A percentile compares a stretch with the other conserved stretches of the same genome.
Conservation (phyloP, 2,113 vertebrate species). For the Sylvia atricapilla region DNA sequence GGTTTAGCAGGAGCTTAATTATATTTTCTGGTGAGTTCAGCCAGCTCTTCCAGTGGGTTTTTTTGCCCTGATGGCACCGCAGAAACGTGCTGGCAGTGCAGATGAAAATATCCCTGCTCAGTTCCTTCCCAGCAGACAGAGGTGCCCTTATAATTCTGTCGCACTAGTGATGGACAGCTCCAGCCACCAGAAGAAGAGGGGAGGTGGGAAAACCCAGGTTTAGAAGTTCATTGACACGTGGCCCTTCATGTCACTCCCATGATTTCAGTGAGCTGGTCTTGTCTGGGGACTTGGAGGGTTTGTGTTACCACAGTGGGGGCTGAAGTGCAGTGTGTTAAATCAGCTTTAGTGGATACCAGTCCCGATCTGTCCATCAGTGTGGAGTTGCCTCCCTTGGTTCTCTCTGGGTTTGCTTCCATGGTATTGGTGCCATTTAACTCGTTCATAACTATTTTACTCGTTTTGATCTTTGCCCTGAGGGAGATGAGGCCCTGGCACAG, state of each 20-base stretch:
- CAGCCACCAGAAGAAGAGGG: neutral
- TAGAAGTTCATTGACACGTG: neutral
- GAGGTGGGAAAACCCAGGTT: neutral
- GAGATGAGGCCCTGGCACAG: neutral
- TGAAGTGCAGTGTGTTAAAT: neutral
- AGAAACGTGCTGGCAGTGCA: neutral
- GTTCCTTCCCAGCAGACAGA: neutral
- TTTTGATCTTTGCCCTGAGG: neutral
- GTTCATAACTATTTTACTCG: neutral
- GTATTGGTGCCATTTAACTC: neutral
- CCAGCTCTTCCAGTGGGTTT: neutral
- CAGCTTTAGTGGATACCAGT: neutral
- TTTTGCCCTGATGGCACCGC: neutral
- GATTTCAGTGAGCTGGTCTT: constrained; percentile 8
- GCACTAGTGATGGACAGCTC: neutral
- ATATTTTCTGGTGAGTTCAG: neutral
- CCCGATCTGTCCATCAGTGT: neutral
- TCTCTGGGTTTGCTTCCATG: neutral
- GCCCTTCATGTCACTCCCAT: neutral
- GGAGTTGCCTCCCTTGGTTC: neutral
- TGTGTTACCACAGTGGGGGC: neutral
- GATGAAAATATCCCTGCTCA: neutral
- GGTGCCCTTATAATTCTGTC: neutral
- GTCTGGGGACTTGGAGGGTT: neutral
- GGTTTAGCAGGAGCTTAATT: constrained; percentile 12